Conservation (phyloP, 2,113 vertebrate genomes). For the Hepsetus odoe region DNA sequence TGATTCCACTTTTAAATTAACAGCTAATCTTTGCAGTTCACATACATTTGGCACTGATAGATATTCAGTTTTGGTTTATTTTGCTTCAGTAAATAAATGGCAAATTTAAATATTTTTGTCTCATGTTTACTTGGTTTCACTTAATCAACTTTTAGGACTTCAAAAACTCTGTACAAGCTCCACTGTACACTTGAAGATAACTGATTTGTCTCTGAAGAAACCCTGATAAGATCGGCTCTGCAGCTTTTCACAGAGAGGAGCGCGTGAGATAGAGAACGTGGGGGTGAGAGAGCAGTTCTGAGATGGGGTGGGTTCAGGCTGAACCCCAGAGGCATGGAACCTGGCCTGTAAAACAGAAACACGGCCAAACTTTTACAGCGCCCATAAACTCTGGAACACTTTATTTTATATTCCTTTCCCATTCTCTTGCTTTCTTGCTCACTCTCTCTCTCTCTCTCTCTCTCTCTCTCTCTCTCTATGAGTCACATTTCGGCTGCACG, state of each 20-base stretch:
- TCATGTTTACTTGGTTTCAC: too few species aligned
- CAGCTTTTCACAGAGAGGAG: not conserved
- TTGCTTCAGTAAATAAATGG: too few species aligned
- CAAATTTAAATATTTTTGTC: too few species aligned
- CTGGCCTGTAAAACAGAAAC: slow-evolving; percentile 41
- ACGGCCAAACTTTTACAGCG: slow-evolving; percentile 45
- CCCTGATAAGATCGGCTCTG: not conserved
- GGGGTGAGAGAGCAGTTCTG: not conserved
- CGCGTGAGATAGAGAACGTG: not conserved
- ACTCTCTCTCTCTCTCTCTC: not conserved
- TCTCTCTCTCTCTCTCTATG: not conserved
- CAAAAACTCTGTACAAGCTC: too few species aligned
- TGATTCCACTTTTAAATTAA: too few species aligned
- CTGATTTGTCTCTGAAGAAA: not conserved
- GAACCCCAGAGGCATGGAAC: slow-evolving; percentile 32
- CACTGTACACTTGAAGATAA: not conserved
- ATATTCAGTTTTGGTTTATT: too few species aligned
- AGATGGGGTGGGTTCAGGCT: slow-evolving; percentile 14
- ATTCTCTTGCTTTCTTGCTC: slow-evolving; percentile 1
- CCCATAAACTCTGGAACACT: slow-evolving; percentile 34
- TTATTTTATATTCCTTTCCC: slow-evolving; percentile 21
- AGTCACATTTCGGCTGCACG: slow-evolving; percentile 50
- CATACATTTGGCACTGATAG: too few species aligned
- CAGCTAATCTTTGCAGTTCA: too few species aligned
- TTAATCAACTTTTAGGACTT: too few species aligned